Evolutionary conservation across 2,797 vertebrate genomes (phyloP).

Genomic region (Pipistrellus kuhlii): DNA sequence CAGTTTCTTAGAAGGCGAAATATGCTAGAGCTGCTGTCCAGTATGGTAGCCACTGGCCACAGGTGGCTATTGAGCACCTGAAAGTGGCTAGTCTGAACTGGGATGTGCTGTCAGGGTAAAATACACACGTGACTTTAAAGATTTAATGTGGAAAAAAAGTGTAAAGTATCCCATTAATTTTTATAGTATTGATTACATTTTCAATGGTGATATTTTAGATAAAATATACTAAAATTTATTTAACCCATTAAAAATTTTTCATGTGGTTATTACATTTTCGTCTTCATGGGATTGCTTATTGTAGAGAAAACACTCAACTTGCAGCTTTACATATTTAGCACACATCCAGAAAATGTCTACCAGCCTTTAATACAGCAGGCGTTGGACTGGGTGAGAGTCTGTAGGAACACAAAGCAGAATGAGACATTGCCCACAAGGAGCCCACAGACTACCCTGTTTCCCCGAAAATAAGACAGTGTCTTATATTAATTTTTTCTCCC

Average conservation of each 20-base stretch:
- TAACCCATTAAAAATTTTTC: neutral
- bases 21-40: neutral
- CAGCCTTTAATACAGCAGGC: rapidly evolving
- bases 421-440: neutral
- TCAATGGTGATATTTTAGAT: neutral
- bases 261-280: neutral
- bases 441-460: neutral
- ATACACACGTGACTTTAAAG: neutral
- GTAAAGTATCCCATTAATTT: neutral
- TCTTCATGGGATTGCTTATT: neutral
- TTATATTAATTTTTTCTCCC: too few species aligned
- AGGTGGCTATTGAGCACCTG: neutral
- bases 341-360: neutral
- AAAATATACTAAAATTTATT: neutral
- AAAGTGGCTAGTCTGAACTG: neutral
- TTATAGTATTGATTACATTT: slow-evolving; percentile 6
- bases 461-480: too few species aligned
- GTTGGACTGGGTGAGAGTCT: neutral
- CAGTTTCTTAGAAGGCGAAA: neutral
- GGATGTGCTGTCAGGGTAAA: neutral
- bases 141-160: neutral
- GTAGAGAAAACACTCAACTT: slow-evolving; percentile 9
- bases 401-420: neutral
- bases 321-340: neutral
- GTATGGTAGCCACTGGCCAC: neutral